These are phyloP conservation scores for crab-eating macaque (Macaca fascicularis) DNA, from an alignment of 2,113 vertebrate genomes.

Conservation along the genomic window T2T-MFA8v1.1 NC_088380.1:88604501-88605000, in stretches of 20 bases:
- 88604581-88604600: not conserved
- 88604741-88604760: not conserved
- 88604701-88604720: not conserved
- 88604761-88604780: not conserved
- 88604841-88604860: not conserved
- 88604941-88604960: not conserved
- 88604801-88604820: not conserved
- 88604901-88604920: not conserved
- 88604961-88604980: not conserved
- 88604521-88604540: not conserved
- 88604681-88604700: not conserved
- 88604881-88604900: not conserved
- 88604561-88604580: not conserved
- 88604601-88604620: not conserved
- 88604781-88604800: not conserved
- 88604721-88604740: not conserved
- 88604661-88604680: not conserved
- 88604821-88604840: not conserved
- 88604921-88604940: not conserved
- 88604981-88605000: not conserved
- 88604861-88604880: not conserved
- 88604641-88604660: fast-evolving
- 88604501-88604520: not conserved
- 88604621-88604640: fast-evolving
- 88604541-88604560: not conserved